Base-by-base conservation (phyloP, 1,140 invertebrate species). In the Hyles vespertilio region DNA sequence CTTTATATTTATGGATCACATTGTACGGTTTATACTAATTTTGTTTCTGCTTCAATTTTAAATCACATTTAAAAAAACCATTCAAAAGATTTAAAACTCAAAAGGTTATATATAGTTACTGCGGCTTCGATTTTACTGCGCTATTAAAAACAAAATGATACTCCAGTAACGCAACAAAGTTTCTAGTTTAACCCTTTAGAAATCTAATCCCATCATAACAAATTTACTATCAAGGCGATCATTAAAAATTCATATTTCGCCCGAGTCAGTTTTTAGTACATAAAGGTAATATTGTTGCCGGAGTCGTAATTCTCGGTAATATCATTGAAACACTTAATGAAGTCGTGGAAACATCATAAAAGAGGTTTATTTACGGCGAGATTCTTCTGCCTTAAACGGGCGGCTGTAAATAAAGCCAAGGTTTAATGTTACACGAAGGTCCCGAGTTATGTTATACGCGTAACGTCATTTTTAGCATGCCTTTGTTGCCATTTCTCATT, bases 261-360 rank as follows among this genome's bases (percentile, higher is more conserved):
- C 34, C 55, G 44, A 45, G 54, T 34, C 50, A 44, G 43, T n/a
- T 10, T n/a, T 5, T 10, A 48, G 12, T 11, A 11, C n/a, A 48
- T n/a, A 9, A 40, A 53, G 59, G 54, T 65, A 61, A 68, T 69
- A 72, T 67, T 61, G 60, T 64, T 50, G 51, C 52, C 22, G 48
- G 50, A 47, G 65, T 50, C 55, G 71, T 77, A 66, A 72, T 54
- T 56, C 67, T 56, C 43, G 44, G 64, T 69, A 63, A 64, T 73
- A 68, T 63, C 63, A 70, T 70, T 60, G 53, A 65, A 65, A 59
- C 56, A 69, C 62, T 65, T 76, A 73, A 80, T 80, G 71, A 80
- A 77, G 71, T 69, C 72, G 67, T 71, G 68, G 55, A 61, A 72
- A 72, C 65, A 72, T 71, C 63, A 74, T 76, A 77, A 78, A 72